Evolutionary conservation across 2,888 invertebrate genomes (phyloP).

Genomic region (Pandemis corylana): DNA sequence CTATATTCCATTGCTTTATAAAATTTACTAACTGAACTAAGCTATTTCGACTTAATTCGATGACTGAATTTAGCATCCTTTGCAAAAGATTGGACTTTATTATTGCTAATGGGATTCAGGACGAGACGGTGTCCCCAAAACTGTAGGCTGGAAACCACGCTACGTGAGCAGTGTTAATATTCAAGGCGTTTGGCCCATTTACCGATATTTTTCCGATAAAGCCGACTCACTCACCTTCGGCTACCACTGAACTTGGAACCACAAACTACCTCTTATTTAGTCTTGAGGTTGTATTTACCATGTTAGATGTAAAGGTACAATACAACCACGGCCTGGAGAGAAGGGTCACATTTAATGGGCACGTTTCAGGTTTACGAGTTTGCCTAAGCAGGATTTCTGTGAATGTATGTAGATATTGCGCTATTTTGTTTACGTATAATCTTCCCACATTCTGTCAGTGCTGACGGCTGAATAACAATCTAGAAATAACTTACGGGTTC

Average conservation of each 20-base stretch:
- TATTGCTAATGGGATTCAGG: background rate
- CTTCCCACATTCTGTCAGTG: background rate
- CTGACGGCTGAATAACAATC: background rate
- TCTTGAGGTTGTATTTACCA: slow-evolving; percentile 12
- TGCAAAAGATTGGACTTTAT: background rate
- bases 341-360: background rate
- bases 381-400: slow-evolving; percentile 3
- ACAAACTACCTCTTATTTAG: slow-evolving; percentile 23
- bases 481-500: background rate
- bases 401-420: background rate
- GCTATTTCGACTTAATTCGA: too few species aligned
- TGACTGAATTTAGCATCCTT: background rate
- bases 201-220: slow-evolving; percentile 31
- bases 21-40: too few species aligned
- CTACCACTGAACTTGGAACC: slow-evolving; percentile 35
- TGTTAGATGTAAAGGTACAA: background rate
- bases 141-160: background rate
- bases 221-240: slow-evolving; percentile 26
- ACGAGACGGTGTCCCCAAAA: background rate
- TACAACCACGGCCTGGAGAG: slow-evolving; percentile 1
- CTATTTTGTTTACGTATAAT: background rate
- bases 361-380: slow-evolving; percentile 20
- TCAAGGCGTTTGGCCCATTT: slow-evolving; percentile 39
- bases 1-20: too few species aligned
- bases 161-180: slow-evolving; percentile 22